Evolutionary conservation across 2,888 invertebrate species (phyloP), one percentile per base, ranked within the genome.

Genomic region (Tiliacea aurago): DNA sequence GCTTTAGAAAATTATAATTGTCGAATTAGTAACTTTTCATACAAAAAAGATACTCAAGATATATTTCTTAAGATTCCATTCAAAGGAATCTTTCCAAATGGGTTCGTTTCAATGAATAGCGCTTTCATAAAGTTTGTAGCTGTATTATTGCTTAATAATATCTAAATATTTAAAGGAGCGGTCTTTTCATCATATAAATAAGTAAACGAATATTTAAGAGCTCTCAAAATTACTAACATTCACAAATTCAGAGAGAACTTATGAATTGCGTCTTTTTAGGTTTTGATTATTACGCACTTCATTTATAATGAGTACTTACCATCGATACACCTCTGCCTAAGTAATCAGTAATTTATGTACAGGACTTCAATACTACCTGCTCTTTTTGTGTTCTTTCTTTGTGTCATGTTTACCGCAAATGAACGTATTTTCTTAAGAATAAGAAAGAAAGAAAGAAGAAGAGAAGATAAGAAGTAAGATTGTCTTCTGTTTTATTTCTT

Each of bases 21-120:
- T 49, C 23, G 41, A 67, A 67, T 77, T 51, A 11, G 53, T 69
- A 55, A 59, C 33, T 56, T 72, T 65, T 63, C 51, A 65, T 47
- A 71, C 28, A 73, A 78, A 78, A 63, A 63, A 66, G 55, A 56
- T 56, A 41, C 64, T 70, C 45, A 23, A 65, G 51, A 56, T 56
- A 66, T 70, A 79, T 70, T 70, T 70, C 65, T 53, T 41, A 59
- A 69, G 56, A 69, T 63, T 62, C 68, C 9, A 58, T 77, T 73
- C 62, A 80, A 62, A 72, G 28, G 49, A 72, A 73, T 70, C 45
- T 59, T 76, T 77, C 77, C 62, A 80, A 69, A 73, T 58, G 80
- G 68, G 45, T 80, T 77, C 56, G 69, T 66, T 62, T 69, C 72
- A 77, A 59, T 80, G 77, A 76, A 64, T 51, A 64, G 62, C 72